phyloP scores from a whole-genome alignment of 2,113 vertebrate species.

The Montifringilla adamsi region DNA sequence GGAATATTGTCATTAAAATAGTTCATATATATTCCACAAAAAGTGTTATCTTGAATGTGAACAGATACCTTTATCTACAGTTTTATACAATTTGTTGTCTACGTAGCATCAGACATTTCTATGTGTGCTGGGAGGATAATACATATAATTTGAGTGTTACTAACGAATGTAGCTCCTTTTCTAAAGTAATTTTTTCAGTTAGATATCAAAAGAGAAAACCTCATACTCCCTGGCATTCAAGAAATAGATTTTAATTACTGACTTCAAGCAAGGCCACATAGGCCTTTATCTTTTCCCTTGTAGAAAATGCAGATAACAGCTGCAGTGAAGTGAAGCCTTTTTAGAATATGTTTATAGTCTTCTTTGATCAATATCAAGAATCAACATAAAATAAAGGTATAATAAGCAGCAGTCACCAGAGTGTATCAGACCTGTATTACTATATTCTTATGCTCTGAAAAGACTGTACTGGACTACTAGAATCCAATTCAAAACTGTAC shows the following conservation, averaged over 20 bases:
- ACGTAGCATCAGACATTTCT: neutral
- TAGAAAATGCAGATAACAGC: neutral
- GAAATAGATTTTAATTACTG: conserved; percentile 13
- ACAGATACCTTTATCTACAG: neutral
- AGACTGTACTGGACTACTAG: neutral
- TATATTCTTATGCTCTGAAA: neutral
- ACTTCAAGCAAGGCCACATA: neutral
- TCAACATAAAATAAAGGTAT: neutral
- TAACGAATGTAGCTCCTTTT: conserved; percentile 7
- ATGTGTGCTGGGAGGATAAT: neutral
- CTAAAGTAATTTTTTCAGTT: neutral
- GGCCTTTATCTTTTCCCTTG: neutral
- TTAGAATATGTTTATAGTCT: neutral
- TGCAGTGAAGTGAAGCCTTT: neutral
- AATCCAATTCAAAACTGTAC: neutral
- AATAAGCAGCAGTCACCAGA: neutral
- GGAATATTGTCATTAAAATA: neutral
- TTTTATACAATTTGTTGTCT: neutral
- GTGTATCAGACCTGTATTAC: neutral
- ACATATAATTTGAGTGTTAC: neutral
- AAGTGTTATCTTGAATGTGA: neutral
- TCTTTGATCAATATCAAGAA: neutral
- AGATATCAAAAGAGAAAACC: neutral
- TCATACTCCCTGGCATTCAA: neutral
- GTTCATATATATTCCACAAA: neutral